Base-by-base conservation (phyloP, 2,888 invertebrate species). In the Eupithecia insigniata region DNA sequence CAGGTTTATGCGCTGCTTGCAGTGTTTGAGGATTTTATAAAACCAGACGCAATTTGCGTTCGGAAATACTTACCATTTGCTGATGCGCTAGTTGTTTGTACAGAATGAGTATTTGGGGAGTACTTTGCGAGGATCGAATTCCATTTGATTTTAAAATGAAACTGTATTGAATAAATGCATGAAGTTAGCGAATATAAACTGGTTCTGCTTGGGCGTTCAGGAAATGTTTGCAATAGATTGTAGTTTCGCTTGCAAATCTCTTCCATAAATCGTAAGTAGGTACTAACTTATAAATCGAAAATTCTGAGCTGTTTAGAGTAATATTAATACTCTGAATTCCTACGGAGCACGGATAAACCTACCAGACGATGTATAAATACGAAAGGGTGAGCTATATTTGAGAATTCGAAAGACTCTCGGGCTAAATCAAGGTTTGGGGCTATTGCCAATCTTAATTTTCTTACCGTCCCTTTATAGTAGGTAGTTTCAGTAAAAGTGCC, bases 391-490 rank as follows among this genome's bases (percentile, higher is more conserved):
- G 81, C 75, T 80, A 7, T 51, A 75, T 82, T 80, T 77, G 76
- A 78, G 74, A 78, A 79, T 79, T 69, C 76, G 72, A 78, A 79
- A 76, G 77, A 71, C 78, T 77, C n/a, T n/a, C 71, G 78, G 81
- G 76, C 82, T 82, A 83, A 85, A 85, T 85, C 86, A 84, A 84
- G 77, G 80, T 81, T 76, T 78, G 79, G 78, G 79, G 80, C 82
- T 84, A 83, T 82, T 81, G 74, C 73, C 65, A 72, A 77, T 80
- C 81, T 82, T 82, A 81, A 79, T 84, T 81, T 64, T 75, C 55
- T 71, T 75, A 72, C 78, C 77, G 51, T 75, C 4, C 4, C 51
- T 12, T 55, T 26, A 55, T 67, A 70, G 67, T 78, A 80, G 76
- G 80, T 82, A 80, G 81, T 82, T n/a, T n/a, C n/a, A n/a, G 72